Evolutionary conservation across 2,888 invertebrate genomes (phyloP).

Genomic region (Himalopsyche anomala): DNA sequence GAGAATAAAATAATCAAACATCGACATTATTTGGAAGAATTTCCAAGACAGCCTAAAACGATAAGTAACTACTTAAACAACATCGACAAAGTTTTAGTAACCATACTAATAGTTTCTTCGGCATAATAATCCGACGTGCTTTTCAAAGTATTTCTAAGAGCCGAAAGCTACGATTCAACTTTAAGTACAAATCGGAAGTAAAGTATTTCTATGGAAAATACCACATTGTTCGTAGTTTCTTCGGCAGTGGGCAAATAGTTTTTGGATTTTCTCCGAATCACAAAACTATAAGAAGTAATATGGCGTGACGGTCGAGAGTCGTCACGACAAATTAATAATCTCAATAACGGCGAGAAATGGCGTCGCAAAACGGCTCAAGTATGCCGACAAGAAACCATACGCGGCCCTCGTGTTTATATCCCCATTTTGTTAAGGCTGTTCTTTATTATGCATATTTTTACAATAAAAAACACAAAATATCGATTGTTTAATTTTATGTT

Average conservation of each 20-base stretch:
- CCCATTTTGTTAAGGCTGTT: too few relatives aligned
- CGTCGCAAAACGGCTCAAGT: neutral
- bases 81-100: too few relatives aligned
- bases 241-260: neutral
- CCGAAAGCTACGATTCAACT: neutral
- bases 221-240: constrained; percentile 20
- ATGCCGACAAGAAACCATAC: constrained; percentile 32
- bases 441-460: too few relatives aligned
- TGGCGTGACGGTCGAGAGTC: constrained; percentile 19
- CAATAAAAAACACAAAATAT: too few relatives aligned
- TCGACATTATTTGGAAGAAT: too few relatives aligned
- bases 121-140: too few relatives aligned
- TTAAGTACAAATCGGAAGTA: neutral
- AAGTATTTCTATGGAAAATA: neutral
- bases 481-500: too few relatives aligned
- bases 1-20: too few relatives aligned
- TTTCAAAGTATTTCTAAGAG: too few relatives aligned
- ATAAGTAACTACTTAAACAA: too few relatives aligned
- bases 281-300: neutral
- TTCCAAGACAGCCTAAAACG: too few relatives aligned
- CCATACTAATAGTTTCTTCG: too few relatives aligned
- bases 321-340: constrained; percentile 22
- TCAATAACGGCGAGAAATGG: constrained; percentile 10
- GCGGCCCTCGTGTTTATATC: neutral
- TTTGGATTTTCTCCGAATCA: neutral